Base-by-base conservation (phyloP, 2,888 invertebrate genomes). In the Drosophila formosana region DNA sequence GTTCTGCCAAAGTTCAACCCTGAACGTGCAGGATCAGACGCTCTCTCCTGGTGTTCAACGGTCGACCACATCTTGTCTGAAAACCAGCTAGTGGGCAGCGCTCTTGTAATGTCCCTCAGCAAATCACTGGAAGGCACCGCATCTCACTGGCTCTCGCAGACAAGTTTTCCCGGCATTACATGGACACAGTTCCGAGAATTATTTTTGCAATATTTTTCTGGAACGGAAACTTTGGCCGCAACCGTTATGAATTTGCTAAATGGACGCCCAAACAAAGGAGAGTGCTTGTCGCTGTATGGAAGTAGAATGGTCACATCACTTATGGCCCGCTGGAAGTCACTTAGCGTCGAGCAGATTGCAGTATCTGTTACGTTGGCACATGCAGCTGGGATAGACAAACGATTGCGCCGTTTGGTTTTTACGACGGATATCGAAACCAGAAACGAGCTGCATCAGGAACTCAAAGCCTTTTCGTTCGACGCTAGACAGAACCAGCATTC, bases 291-390 rank as follows among this genome's bases (percentile, higher is more conserved):
- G 25, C 25, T 51, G 25, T 51, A 51, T 34, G 25, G 34, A 37
- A 51, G 34, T 23, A 18, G 43, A 43, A 43, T 55, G 32, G 55
- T 55, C 9, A 55, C 55, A 9, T 55, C 43, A 6, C 55, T 37
- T 37, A 37, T 37, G 37, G n/a, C 37, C 30, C 11, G 41, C 9
- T 53, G 53, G 43, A 43, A 55, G 30, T 13, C 32, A 13, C 41
- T 55, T 2, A 55, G 30, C 13, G 45, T 55, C 9, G 43, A 55
- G 11, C 43, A 55, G n/a, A 30, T 55, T 18, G 30, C 53, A 28
- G 53, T 55, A 7, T 55, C 53, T 9, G 41, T 55, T 28, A 23
- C 43, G 28, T 18, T 55, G 28, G 26, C 53, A 11, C 43, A 43
- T 55, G 43, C 53, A 55, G 43, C 37, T 37, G 37, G 37, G n/a